Percentiles rank a stretch among this genome's conserved stretches.
phyloP scores from a whole-genome alignment of 92 coral and sea anemone genomes.

The Parazoanthus swiftii region DNA sequence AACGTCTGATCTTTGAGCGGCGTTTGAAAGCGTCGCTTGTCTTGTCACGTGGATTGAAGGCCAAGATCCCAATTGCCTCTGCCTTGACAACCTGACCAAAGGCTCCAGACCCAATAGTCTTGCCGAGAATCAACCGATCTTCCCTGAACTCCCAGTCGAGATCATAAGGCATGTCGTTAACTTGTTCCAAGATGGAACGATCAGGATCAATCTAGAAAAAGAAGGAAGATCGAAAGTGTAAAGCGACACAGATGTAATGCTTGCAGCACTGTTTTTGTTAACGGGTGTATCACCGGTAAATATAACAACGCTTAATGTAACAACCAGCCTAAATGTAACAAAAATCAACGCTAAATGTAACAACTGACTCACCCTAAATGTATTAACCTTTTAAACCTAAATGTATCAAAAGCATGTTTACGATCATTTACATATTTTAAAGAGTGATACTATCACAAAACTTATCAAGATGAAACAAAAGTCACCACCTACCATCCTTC shows the following conservation, averaged over 20 bases:
- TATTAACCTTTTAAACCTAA: too few relatives aligned
- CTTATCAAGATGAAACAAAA: too few relatives aligned
- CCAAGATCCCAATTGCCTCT: constrained; percentile 83
- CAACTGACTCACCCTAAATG: too few relatives aligned
- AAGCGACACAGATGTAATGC: neutral
- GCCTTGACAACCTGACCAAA: constrained; percentile 90
- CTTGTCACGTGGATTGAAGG: constrained; percentile 76
- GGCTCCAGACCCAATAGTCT: constrained; percentile 81
- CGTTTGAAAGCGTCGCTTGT: constrained; percentile 61
- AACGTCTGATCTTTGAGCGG: constrained; percentile 52
- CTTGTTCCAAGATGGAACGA: constrained; percentile 84
- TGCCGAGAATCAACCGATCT: constrained; percentile 66
- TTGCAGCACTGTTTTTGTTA: neutral
- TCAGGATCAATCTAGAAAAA: constrained; percentile 76
- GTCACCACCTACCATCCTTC: too few relatives aligned
- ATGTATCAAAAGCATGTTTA: too few relatives aligned
- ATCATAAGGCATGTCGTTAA: constrained; percentile 84
- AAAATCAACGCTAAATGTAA: too few relatives aligned
- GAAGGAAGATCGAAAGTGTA: neutral
- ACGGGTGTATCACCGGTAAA: too few relatives aligned
- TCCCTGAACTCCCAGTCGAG: constrained; percentile 95
- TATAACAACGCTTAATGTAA: too few relatives aligned
- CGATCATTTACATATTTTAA: too few relatives aligned
- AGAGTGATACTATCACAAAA: too few relatives aligned
- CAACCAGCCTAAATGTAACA: too few relatives aligned